These are phyloP conservation scores for Dufourea novaeangliae DNA, from an alignment of 1,140 invertebrate genomes.

Conservation along the genomic window DNA sequence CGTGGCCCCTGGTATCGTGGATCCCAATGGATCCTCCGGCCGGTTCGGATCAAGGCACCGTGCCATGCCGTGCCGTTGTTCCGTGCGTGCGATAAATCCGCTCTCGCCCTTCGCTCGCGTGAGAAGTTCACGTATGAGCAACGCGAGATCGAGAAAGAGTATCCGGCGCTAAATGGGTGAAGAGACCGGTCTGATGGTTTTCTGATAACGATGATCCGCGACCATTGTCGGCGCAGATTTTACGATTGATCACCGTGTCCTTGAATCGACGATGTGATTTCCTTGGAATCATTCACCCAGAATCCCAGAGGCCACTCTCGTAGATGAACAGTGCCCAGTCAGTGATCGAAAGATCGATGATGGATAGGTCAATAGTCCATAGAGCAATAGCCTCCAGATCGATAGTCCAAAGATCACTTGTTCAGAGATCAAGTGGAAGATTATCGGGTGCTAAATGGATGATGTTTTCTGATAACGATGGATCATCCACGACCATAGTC, in stretches of 20 bases:
- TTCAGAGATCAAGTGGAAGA: too few species aligned
- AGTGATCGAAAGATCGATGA: too few species aligned
- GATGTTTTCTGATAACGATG: too few species aligned
- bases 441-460: too few species aligned
- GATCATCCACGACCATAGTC: too few species aligned
- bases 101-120: slow-evolving; percentile 40
- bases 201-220: not conserved
- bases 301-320: too few species aligned
- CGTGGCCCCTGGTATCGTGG: slow-evolving; percentile 46
- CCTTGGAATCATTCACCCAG: too few species aligned
- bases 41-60: slow-evolving; percentile 26
- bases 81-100: slow-evolving; percentile 45
- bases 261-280: not conserved
- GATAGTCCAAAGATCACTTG: too few species aligned
- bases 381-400: too few species aligned
- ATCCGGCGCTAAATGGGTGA: slow-evolving; percentile 1
- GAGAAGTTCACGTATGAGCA: slow-evolving; percentile 43
- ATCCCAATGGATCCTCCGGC: slow-evolving; percentile 55
- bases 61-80: slow-evolving; percentile 44
- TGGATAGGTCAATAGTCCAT: too few species aligned
- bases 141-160: slow-evolving; percentile 33
- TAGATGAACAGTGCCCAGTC: too few species aligned
- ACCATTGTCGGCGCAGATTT: not conserved
- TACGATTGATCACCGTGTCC: not conserved
- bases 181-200: not conserved